Conservation (phyloP, 92 coral and sea anemone species). For the Palythoa heliodiscus region DNA sequence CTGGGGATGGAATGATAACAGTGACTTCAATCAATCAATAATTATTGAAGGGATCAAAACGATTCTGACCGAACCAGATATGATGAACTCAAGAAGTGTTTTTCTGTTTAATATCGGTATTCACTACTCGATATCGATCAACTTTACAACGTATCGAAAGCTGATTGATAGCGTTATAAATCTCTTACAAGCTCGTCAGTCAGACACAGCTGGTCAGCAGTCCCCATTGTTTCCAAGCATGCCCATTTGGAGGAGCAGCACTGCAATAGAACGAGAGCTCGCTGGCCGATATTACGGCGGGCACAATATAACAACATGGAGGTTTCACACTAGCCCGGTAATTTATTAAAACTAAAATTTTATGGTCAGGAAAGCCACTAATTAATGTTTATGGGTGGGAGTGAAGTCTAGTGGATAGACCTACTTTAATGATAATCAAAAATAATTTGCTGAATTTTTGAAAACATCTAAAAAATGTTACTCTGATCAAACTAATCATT, state of each 20-base stretch:
- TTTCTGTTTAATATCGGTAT: conserved; percentile 65
- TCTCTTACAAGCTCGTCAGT: conserved; percentile 5
- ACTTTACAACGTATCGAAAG: conserved; percentile 62
- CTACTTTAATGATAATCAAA: too few species aligned
- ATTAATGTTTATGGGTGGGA: too few species aligned
- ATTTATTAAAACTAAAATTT: neutral
- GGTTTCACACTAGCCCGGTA: conserved; percentile 60
- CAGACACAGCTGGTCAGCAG: conserved; percentile 14
- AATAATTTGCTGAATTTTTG: too few species aligned
- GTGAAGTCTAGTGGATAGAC: too few species aligned
- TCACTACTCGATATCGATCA: conserved; percentile 59
- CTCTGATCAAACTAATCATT: too few species aligned
- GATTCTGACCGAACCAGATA: conserved; percentile 22
- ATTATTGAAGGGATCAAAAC: conserved; percentile 38
- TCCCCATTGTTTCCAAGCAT: neutral
- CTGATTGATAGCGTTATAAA: conserved; percentile 52
- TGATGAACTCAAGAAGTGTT: conserved; percentile 43
- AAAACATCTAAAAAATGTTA: too few species aligned
- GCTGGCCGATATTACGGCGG: conserved; percentile 35
- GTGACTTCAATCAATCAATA: conserved; percentile 49
- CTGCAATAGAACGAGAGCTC: conserved; percentile 48
- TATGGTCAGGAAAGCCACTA: too few species aligned
- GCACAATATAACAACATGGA: conserved; percentile 34
- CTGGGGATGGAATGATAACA: conserved; percentile 42
- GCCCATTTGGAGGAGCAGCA: conserved; percentile 51